phyloP scores from a whole-genome alignment of 1,140 invertebrate species.

The Rhagoletis pomonella region DNA sequence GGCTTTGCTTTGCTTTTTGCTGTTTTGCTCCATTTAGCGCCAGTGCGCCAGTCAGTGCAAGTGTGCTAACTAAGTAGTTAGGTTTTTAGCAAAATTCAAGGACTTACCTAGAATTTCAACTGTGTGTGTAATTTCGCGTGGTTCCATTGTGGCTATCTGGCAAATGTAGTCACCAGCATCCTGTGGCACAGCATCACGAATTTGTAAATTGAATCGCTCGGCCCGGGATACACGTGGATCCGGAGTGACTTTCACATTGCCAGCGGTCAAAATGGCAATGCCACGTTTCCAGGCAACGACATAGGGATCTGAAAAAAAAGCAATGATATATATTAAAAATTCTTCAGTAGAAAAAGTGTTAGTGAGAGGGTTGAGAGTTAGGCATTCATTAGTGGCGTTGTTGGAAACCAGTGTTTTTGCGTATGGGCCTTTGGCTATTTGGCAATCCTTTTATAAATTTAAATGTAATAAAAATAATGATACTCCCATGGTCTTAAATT shows the following conservation, averaged over 20 bases:
- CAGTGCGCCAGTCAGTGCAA: not conserved
- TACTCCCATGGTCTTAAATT: too few relatives aligned
- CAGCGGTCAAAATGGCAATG: conserved; percentile 78
- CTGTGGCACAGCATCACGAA: conserved; percentile 76
- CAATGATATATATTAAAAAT: too few relatives aligned
- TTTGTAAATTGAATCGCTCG: conserved; percentile 77
- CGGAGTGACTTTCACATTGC: conserved; percentile 77
- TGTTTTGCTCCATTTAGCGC: not conserved
- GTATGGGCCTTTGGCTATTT: too few relatives aligned
- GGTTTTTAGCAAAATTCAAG: not conserved
- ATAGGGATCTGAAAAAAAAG: conserved; percentile 73
- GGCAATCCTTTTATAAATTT: too few relatives aligned
- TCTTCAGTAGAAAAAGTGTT: too few relatives aligned
- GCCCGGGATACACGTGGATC: conserved; percentile 77
- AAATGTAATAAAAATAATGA: too few relatives aligned
- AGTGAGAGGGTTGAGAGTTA: too few relatives aligned
- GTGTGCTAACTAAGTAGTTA: too few relatives aligned
- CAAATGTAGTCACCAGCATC: conserved; percentile 79
- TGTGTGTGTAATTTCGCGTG: conserved; percentile 78
- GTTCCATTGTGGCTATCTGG: conserved; percentile 78
- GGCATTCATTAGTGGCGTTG: too few relatives aligned
- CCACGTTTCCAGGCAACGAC: conserved; percentile 78
- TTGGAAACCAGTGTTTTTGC: too few relatives aligned
- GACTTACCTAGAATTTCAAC: conserved; percentile 78
- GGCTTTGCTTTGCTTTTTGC: not conserved